Conservation (phyloP, 2,797 vertebrate species). For the Lacerta viridis region DNA sequence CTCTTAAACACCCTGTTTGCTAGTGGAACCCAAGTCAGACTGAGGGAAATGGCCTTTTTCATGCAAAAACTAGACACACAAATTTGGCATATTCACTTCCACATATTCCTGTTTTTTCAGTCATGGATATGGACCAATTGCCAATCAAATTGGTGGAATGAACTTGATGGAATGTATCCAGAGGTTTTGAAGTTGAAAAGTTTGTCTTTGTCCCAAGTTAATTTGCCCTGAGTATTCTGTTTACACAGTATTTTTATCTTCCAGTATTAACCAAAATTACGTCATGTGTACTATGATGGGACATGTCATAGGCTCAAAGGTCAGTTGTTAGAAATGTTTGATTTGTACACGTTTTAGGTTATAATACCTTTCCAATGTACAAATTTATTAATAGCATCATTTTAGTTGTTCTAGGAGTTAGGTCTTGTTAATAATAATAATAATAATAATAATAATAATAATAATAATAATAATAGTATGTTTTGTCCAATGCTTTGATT, state of each 20-base stretch:
- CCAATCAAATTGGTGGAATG: no score
- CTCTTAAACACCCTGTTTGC: no score
- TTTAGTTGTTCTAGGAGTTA: background rate
- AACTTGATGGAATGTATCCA: no score
- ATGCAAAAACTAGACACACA: no score
- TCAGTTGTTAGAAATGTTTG: conserved; percentile 5
- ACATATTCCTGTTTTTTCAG: no score
- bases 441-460: background rate
- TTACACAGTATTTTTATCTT: conserved; percentile 5
- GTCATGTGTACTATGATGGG: background rate
- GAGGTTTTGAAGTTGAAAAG: background rate
- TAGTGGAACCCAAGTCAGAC: no score
- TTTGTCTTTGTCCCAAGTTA: background rate
- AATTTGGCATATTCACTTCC: no score
- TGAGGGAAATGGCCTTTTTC: no score
- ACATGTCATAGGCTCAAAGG: background rate
- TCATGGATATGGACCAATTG: no score
- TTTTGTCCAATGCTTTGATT: background rate
- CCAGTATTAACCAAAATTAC: background rate
- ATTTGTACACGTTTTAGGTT: background rate
- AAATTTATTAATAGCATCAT: background rate
- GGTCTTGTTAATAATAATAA: background rate
- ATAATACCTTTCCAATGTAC: background rate
- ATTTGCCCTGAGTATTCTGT: background rate
- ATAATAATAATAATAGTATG: no score